phyloP scores from a whole-genome alignment of 2,113 vertebrate genomes.

The Notothenia rossii region DNA sequence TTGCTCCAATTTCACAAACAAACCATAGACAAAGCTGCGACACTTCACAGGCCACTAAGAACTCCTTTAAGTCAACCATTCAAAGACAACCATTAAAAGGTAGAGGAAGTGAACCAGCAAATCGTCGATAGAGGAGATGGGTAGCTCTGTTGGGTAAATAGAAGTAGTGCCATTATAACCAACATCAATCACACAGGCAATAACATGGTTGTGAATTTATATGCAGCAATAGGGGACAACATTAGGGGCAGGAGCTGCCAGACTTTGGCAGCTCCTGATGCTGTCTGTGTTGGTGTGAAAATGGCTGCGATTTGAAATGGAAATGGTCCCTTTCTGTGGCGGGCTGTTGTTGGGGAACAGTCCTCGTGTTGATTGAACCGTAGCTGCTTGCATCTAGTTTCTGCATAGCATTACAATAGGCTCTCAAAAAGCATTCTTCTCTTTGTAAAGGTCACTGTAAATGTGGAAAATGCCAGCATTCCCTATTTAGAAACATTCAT shows the following conservation, averaged over 20 bases:
- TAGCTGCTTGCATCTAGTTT: constrained; percentile 57
- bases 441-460: constrained; percentile 70
- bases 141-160: constrained; percentile 55
- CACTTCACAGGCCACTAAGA: constrained; percentile 59
- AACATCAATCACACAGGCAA: constrained; percentile 57
- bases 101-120: constrained; percentile 50
- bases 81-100: constrained; percentile 59
- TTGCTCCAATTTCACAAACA: constrained; percentile 21
- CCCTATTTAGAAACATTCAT: constrained; percentile 61
- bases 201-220: constrained; percentile 55
- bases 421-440: constrained; percentile 37
- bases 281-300: constrained; percentile 64
- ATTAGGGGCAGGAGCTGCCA: constrained; percentile 43
- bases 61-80: constrained; percentile 48
- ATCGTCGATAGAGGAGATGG: constrained; percentile 32
- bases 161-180: constrained; percentile 46
- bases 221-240: constrained; percentile 29
- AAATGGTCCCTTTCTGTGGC: constrained; percentile 60
- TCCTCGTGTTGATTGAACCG: constrained; percentile 59
- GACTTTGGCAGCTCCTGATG: constrained; percentile 46
- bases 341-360: constrained; percentile 55
- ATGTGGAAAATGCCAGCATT: constrained; percentile 65
- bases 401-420: constrained; percentile 36
- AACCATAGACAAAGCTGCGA: constrained; percentile 41
- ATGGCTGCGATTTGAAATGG: constrained; percentile 72